These are phyloP conservation scores for Drosophila littoralis DNA, from an alignment of 1,140 invertebrate species.

Conservation along the genomic window DNA sequence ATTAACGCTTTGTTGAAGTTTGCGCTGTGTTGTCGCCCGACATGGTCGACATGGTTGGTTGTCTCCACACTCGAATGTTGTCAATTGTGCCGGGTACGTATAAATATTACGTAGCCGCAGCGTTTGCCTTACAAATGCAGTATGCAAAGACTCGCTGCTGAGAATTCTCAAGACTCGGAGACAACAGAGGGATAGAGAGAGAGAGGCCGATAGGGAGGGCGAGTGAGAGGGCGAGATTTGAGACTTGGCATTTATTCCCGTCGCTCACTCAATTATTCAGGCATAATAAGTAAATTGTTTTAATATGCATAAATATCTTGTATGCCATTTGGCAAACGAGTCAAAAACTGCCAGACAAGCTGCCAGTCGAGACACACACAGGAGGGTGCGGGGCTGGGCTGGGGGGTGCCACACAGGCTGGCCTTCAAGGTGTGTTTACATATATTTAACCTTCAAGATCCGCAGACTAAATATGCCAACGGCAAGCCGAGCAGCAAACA, in stretches of 20 bases:
- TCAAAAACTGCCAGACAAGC: conserved; percentile 78
- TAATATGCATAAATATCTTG: conserved; percentile 83
- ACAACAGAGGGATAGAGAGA: background rate
- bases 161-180: background rate
- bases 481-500: conserved; percentile 47
- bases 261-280: conserved; percentile 79
- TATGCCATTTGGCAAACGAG: conserved; percentile 82
- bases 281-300: conserved; percentile 83
- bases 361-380: conserved; percentile 49
- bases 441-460: conserved; percentile 82
- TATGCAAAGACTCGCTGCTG: conserved; percentile 5
- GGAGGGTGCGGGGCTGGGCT: no score
- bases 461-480: conserved; percentile 71
- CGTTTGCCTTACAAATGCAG: conserved; percentile 32
- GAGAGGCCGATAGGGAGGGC: background rate
- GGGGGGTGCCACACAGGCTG: conserved; percentile 17
- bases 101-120: conserved; percentile 75
- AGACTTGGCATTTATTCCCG: conserved; percentile 22
- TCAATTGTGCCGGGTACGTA: conserved; percentile 33
- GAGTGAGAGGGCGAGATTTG: background rate
- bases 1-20: conserved; percentile 83
- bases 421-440: conserved; percentile 74
- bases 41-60: conserved; percentile 41
- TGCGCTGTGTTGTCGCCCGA: conserved; percentile 74
- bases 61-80: conserved; percentile 32